A percentile compares a stretch with the other conserved stretches of the same genome.
Evolutionary conservation across 2,888 invertebrate species (phyloP).

Genomic region (Euplexia lucipara): DNA sequence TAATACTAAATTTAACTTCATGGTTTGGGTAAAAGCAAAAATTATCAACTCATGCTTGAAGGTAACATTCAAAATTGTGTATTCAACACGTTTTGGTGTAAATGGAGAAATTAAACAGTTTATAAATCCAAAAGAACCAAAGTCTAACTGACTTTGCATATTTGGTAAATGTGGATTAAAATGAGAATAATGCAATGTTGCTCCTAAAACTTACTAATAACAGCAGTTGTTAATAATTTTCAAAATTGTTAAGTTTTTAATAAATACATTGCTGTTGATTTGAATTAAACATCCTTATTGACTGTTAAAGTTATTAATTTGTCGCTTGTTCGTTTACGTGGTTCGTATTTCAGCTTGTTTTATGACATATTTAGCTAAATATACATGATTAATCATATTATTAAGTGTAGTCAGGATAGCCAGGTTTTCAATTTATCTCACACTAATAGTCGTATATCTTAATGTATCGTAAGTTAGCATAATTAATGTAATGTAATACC

Average conservation of each 20-base stretch:
- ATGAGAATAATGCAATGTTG: not conserved
- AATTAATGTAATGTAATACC: conserved; percentile 89
- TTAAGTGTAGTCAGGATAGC: conserved; percentile 90
- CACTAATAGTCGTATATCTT: conserved; percentile 82
- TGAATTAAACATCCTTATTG: conserved; percentile 89
- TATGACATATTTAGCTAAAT: conserved; percentile 86
- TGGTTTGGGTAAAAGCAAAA: not conserved
- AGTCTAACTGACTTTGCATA: too few relatives aligned
- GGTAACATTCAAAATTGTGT: not conserved
- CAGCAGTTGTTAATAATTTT: conserved; percentile 50
- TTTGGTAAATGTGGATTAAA: too few relatives aligned
- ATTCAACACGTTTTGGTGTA: not conserved
- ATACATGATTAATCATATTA: conserved; percentile 87
- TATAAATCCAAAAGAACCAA: not conserved
- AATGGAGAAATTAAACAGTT: not conserved
- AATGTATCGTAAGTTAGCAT: conserved; percentile 84
- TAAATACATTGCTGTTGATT: conserved; percentile 88
- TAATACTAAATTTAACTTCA: too few relatives aligned
- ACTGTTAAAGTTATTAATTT: conserved; percentile 81
- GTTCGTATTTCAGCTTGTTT: conserved; percentile 81
- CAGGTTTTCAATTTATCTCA: conserved; percentile 90
- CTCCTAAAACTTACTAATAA: not conserved
- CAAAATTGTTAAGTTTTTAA: conserved; percentile 87
- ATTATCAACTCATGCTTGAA: not conserved
- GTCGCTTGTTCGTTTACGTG: conserved; percentile 84